phyloP scores from a whole-genome alignment of 2,113 vertebrate genomes.

The Vidua chalybeata region DNA sequence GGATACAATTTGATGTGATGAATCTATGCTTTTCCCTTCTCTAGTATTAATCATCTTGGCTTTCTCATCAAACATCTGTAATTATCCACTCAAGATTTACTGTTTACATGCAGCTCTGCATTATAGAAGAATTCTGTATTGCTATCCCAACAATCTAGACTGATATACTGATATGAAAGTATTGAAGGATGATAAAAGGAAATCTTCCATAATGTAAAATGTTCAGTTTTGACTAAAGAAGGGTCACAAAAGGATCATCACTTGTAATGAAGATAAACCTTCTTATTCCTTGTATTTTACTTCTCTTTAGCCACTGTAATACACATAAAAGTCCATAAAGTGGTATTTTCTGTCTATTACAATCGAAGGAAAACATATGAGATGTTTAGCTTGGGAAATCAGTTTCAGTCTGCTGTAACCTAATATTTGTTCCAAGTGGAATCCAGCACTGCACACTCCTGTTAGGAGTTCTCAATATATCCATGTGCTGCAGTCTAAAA shows the following conservation, averaged over 20 bases:
- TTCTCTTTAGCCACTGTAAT: not conserved
- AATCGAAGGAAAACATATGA: not conserved
- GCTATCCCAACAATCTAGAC: not conserved
- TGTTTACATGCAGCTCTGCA: not conserved
- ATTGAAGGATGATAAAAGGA: not conserved
- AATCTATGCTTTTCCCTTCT: not conserved
- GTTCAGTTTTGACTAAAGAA: not conserved
- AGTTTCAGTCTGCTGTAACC: constrained; percentile 11
- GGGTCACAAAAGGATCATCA: not conserved
- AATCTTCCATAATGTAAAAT: not conserved
- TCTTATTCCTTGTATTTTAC: not conserved
- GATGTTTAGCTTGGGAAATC: constrained; percentile 31
- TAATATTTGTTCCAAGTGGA: not conserved
- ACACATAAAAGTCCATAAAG: not conserved
- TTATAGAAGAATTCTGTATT: not conserved
- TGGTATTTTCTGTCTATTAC: constrained; percentile 3
- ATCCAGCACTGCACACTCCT: not conserved
- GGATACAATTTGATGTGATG: not conserved
- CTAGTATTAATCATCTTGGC: not conserved
- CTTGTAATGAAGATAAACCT: not conserved
- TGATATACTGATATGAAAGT: not conserved
- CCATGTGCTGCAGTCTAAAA: not conserved
- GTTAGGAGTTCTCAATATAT: not conserved
- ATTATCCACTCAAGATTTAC: not conserved
- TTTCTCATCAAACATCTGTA: not conserved